Conservation (phyloP, 1,140 invertebrate genomes). For the Apis cerana region DNA sequence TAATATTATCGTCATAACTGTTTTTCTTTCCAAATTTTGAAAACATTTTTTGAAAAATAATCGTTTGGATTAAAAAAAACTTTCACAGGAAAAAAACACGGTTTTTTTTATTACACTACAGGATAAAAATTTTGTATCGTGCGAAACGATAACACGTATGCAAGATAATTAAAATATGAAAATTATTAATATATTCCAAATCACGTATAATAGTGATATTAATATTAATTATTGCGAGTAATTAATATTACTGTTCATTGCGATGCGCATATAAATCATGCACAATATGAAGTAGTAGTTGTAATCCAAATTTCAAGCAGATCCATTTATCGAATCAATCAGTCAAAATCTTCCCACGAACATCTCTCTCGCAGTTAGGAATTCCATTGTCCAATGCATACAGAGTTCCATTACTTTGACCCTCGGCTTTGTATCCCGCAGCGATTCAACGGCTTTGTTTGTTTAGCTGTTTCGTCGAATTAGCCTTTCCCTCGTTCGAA, state of each 20-base stretch:
- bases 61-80: neutral
- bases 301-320: neutral
- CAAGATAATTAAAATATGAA: neutral
- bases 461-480: slow-evolving; percentile 17
- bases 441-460: slow-evolving; percentile 18
- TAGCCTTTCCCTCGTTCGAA: neutral
- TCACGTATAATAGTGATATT: too few relatives aligned
- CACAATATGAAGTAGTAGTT: neutral
- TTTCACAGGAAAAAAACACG: neutral
- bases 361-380: neutral
- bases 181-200: too few relatives aligned
- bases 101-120: neutral
- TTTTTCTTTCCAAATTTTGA: neutral
- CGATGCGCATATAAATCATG: neutral
- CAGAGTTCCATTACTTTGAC: neutral
- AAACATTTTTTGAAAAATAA: neutral
- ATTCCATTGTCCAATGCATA: slow-evolving; percentile 1
- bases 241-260: neutral
- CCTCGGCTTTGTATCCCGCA: neutral
- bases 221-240: neutral
- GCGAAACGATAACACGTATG: neutral
- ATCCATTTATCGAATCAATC: neutral
- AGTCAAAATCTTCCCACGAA: slow-evolving; percentile 7
- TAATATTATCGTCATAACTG: neutral
- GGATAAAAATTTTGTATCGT: neutral